Percentiles rank a stretch among this genome's conserved stretches.
phyloP scores from a whole-genome alignment of 1,140 invertebrate genomes.

The Phenacoccus solenopsis region DNA sequence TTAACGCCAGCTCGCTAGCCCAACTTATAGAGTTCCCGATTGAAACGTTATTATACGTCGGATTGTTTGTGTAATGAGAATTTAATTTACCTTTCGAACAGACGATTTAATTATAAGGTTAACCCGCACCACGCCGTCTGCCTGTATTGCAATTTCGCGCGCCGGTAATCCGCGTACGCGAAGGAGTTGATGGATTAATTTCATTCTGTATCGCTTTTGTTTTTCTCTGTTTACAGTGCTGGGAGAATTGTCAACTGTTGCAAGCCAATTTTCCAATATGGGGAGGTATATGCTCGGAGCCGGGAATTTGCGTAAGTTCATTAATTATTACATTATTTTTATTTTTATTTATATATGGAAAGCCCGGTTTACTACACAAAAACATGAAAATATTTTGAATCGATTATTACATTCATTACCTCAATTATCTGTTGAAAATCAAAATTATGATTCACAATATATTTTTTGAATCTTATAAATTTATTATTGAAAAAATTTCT shows the following conservation, averaged over 20 bases:
- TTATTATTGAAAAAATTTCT: no score
- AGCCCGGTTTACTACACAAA: no score
- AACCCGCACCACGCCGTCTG: no score
- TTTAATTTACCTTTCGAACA: background rate
- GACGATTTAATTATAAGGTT: background rate
- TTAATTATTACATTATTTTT: background rate
- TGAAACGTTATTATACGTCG: background rate
- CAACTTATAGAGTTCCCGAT: background rate
- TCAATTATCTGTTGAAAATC: no score
- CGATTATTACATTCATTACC: no score
- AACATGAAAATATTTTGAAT: no score
- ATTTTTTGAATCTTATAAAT: no score
- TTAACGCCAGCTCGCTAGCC: background rate
- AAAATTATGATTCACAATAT: no score
- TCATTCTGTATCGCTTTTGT: background rate
- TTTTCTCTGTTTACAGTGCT: conserved; percentile 53
- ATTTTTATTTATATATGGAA: background rate
- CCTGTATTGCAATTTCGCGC: no score
- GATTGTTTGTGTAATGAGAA: background rate
- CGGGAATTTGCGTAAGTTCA: conserved; percentile 58
- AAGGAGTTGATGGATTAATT: no score
- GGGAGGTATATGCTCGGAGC: conserved; percentile 52
- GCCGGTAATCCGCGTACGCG: no score
- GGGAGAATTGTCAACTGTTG: conserved; percentile 60
- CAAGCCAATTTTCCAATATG: conserved; percentile 59